Conservation (phyloP, 2,888 invertebrate genomes). For the Euzophera pinguis region DNA sequence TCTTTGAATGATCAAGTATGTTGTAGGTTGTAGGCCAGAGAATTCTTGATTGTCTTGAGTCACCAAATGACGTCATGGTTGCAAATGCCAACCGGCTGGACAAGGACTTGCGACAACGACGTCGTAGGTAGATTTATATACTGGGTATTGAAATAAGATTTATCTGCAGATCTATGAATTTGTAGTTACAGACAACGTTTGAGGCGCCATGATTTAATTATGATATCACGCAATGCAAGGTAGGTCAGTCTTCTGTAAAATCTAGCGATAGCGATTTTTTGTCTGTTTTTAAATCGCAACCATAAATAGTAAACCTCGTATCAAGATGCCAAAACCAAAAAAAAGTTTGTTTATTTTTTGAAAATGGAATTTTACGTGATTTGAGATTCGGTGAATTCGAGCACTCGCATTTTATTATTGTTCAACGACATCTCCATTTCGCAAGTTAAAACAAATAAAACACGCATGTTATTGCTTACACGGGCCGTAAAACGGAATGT, state of each 20-base stretch:
- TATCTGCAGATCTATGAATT: slow-evolving; percentile 28
- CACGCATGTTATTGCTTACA: slow-evolving; percentile 36
- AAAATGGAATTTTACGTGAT: background rate
- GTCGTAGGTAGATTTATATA: slow-evolving; percentile 9
- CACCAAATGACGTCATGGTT: slow-evolving; percentile 60
- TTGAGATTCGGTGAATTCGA: slow-evolving; percentile 1
- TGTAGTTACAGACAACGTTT: slow-evolving; percentile 22
- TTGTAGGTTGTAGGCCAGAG: slow-evolving; percentile 29
- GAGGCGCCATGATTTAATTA: slow-evolving; percentile 16
- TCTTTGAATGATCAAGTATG: slow-evolving; percentile 19
- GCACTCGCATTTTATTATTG: slow-evolving; percentile 32
- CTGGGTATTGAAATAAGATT: background rate
- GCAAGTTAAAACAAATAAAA: slow-evolving; percentile 36
- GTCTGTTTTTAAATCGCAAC: too few species aligned
- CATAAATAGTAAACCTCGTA: too few species aligned
- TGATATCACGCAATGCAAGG: too few species aligned
- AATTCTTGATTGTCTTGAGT: slow-evolving; percentile 53
- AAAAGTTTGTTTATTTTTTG: background rate
- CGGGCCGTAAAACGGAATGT: slow-evolving; percentile 48
- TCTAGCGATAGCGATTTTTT: too few species aligned
- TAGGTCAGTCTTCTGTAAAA: too few species aligned
- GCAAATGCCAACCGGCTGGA: slow-evolving; percentile 57
- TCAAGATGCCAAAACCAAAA: too few species aligned
- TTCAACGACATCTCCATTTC: slow-evolving; percentile 41
- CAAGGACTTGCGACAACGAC: slow-evolving; percentile 54